Conservation (phyloP, 1,140 invertebrate species). For the Zaprionus taronus region DNA sequence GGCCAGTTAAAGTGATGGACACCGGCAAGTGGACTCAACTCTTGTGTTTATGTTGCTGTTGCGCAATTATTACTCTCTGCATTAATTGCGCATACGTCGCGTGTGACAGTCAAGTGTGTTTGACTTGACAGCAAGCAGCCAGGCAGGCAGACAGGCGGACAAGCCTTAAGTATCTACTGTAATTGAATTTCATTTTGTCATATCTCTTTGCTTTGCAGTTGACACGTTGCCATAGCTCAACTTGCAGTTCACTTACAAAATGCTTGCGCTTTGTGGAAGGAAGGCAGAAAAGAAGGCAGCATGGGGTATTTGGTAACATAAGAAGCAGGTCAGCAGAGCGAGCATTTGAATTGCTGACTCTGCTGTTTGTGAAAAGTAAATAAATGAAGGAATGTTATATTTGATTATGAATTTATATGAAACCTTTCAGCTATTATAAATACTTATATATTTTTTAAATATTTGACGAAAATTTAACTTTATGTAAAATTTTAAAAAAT, state of each 20-base stretch:
- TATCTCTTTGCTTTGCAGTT: slow-evolving; percentile 24
- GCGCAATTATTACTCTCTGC: slow-evolving; percentile 59
- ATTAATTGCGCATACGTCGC: slow-evolving; percentile 77
- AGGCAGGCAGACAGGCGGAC: not conserved
- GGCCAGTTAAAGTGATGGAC: slow-evolving; percentile 69
- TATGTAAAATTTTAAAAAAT: too few species aligned
- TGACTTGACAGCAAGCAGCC: not conserved
- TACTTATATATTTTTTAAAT: too few species aligned
- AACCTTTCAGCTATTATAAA: not conserved
- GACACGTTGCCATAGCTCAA: slow-evolving; percentile 39
- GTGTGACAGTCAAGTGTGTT: slow-evolving; percentile 43
- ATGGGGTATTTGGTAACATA: not conserved
- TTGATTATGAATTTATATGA: too few species aligned
- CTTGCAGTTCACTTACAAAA: slow-evolving; percentile 22
- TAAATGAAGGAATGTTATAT: not conserved
- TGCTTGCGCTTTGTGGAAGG: slow-evolving; percentile 26
- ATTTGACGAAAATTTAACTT: too few species aligned
- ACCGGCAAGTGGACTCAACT: slow-evolving; percentile 26
- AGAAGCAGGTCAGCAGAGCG: slow-evolving; percentile 13
- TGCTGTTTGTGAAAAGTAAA: not conserved
- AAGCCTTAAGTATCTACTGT: slow-evolving; percentile 28
- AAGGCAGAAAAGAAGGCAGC: not conserved
- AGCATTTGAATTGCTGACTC: not conserved
- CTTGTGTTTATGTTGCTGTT: slow-evolving; percentile 40
- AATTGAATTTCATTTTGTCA: slow-evolving; percentile 25